Conservation (phyloP, 1,140 invertebrate species). For the Drosophila arizonae region DNA sequence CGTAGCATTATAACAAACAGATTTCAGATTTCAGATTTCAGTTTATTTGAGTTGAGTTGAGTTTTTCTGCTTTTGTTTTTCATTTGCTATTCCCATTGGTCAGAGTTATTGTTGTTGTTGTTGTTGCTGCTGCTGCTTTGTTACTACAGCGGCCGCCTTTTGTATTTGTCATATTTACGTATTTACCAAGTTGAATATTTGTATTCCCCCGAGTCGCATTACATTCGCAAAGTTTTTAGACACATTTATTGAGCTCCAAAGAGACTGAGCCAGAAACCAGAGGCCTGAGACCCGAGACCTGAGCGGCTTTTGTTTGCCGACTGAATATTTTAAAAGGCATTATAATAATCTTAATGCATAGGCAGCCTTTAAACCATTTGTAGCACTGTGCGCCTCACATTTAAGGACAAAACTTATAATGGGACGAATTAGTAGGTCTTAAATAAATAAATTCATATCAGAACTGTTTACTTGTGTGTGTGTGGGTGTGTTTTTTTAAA, state of each 20-base stretch:
- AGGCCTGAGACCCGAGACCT: neutral
- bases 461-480: neutral
- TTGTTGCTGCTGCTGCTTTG: constrained; percentile 17
- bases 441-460: neutral
- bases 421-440: neutral
- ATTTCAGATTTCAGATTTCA: constrained; percentile 42
- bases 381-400: constrained; percentile 2
- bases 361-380: constrained; percentile 44
- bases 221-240: constrained; percentile 59
- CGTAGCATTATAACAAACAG: constrained; percentile 64
- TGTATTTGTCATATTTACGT: constrained; percentile 44
- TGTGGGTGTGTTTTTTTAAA: no score
- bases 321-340: constrained; percentile 63
- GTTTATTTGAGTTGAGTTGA: constrained; percentile 43
- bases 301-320: constrained; percentile 43
- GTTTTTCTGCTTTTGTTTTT: constrained; percentile 60
- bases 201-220: constrained; percentile 70
- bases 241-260: constrained; percentile 49
- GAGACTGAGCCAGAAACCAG: constrained; percentile 15
- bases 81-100: constrained; percentile 73
- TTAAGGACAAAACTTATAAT: neutral
- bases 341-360: constrained; percentile 63
- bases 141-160: constrained; percentile 25
- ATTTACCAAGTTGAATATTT: constrained; percentile 53
- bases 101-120: constrained; percentile 33